Evolutionary conservation across 2,113 vertebrate species (phyloP).

Genomic region (Myiozetetes cayanensis): DNA sequence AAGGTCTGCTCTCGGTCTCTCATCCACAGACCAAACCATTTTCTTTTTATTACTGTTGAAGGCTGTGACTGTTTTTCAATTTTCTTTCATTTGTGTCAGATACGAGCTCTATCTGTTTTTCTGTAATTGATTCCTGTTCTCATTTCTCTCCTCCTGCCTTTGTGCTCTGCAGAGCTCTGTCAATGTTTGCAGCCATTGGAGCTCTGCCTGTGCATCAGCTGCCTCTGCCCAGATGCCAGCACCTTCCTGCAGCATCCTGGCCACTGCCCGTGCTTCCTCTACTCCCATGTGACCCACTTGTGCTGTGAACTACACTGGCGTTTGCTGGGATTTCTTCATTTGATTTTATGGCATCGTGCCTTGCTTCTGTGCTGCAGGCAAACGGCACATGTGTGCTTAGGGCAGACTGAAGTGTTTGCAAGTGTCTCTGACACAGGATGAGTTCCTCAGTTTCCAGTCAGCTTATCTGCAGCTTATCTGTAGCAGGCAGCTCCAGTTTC

Average conservation of each 20-base stretch:
- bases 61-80: slow-evolving; percentile 55
- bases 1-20: neutral
- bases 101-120: slow-evolving; percentile 46
- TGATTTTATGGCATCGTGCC: accelerated
- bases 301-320: accelerated
- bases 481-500: neutral
- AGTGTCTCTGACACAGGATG: neutral
- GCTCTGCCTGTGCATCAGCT: slow-evolving; percentile 23
- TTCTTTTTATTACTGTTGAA: slow-evolving; percentile 41
- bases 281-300: neutral
- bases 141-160: slow-evolving; percentile 32
- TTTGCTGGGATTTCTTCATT: neutral
- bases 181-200: neutral
- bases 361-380: neutral
- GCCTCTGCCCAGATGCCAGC: neutral
- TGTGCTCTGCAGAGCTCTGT: slow-evolving; percentile 22
- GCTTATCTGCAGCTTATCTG: neutral
- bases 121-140: slow-evolving; percentile 63
- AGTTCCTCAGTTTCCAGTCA: neutral
- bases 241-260: neutral
- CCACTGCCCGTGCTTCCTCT: accelerated
- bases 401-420: neutral
- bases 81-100: slow-evolving; percentile 50
- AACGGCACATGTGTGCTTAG: accelerated
- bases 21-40: neutral